Evolutionary conservation across 1,140 invertebrate species (phyloP), one percentile per base, ranked within the genome.

Genomic region (Eubasilissa regina): DNA sequence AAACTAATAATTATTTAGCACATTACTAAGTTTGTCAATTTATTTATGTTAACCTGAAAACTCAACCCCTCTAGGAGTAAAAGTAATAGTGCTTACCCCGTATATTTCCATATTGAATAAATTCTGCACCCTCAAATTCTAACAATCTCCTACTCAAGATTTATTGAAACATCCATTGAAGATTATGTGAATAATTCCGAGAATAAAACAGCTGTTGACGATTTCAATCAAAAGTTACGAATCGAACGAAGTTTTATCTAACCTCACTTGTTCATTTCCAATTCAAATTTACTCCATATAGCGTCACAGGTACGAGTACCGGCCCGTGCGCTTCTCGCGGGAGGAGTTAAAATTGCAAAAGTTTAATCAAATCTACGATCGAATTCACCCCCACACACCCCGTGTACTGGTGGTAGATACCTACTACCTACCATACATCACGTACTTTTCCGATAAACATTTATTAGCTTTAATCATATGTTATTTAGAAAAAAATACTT

Each of bases 341-440:
- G 53, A 55, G 48, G 66, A 77, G 74, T 73, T 75, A 80, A 73
- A 77, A 80, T 80, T 80, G 79, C 66, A 77, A 76, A 77, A 77
- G 79, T 80, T 80, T 77, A 80, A 80, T 77, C 79, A 80, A 80
- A 80, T 80, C 73, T 72, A 73, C 76, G 75, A 80, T 76, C 79
- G 75, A 80, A 80, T 80, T 51, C 51, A 21, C 51, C 60, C 25
- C 70, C 19, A n/a, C 17, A 56, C 51, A 35, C 17, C 13, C 11
- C 12, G 17, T 70, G 17, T 21, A 48, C 62, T 15, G 4, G 12
- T n/a, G 11, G 35, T 25, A 9, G 44, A 7, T 56, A 56, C 53
- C 13, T 7, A 7, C 51, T 55, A 55, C 51, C 4, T 3, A 13
- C 51, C 3, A 13, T 3, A 55, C 51, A n/a, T n/a, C 25, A 35